These are phyloP conservation scores for Metopolophium dirhodum DNA, from an alignment of 1,140 invertebrate genomes.

Conservation along the genomic window DNA sequence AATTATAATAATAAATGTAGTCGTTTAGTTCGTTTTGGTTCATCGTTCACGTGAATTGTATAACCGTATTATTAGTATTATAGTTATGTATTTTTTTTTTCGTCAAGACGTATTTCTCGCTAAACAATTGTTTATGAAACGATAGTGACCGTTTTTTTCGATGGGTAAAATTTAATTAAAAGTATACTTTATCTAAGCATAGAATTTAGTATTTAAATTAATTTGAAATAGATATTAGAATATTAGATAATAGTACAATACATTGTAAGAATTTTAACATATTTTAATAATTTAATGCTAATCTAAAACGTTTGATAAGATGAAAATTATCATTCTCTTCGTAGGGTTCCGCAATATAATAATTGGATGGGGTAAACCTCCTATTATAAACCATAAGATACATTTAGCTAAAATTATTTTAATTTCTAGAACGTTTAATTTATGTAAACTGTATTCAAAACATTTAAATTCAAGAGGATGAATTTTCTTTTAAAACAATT, in stretches of 20 bases:
- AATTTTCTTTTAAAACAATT: neutral
- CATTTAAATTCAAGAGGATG: neutral
- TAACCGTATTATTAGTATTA: too few species aligned
- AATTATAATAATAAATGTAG: neutral
- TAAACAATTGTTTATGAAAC: too few species aligned
- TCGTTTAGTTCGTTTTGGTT: neutral
- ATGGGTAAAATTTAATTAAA: neutral
- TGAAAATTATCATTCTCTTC: neutral
- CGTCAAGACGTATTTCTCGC: too few species aligned
- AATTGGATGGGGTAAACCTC: neutral
- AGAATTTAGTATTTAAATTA: neutral
- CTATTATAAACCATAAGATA: neutral
- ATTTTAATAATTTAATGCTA: neutral
- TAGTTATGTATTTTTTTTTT: too few species aligned
- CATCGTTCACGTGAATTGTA: too few species aligned
- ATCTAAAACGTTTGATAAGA: neutral
- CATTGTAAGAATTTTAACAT: neutral
- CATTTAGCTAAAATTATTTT: neutral
- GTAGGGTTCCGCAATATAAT: neutral
- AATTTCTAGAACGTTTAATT: conserved; percentile 10
- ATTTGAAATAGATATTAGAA: neutral
- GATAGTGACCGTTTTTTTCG: neutral
- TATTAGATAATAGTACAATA: neutral
- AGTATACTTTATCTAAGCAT: neutral
- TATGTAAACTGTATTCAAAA: conserved; percentile 8